Percentiles rank a stretch among this genome's conserved stretches.
Evolutionary conservation across 2,113 vertebrate genomes (phyloP).

Genomic region (Melanerpes aurifrons): DNA sequence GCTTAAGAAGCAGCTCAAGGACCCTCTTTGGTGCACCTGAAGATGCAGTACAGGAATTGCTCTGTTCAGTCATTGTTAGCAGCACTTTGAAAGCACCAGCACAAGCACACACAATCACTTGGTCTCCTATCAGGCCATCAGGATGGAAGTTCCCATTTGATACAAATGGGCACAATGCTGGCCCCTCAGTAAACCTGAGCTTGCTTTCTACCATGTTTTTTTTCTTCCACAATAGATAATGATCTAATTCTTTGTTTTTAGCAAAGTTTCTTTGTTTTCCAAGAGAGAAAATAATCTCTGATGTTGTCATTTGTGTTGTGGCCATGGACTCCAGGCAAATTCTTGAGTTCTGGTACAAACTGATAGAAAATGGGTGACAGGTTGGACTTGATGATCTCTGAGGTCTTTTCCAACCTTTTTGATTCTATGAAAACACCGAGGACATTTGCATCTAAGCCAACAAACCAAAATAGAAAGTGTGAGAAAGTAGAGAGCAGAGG

Average conservation of each 20-base stretch:
- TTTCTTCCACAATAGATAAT: slow-evolving; percentile 29
- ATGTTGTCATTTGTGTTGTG: neutral
- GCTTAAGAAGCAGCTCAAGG: neutral
- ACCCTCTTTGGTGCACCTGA: neutral
- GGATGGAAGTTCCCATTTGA: neutral
- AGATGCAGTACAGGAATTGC: neutral
- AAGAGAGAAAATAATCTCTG: slow-evolving; percentile 47
- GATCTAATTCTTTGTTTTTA: slow-evolving; percentile 32
- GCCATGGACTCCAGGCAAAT: neutral
- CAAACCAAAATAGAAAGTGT: neutral
- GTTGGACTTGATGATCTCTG: no score
- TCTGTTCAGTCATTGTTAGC: accelerated
- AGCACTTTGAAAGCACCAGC: neutral
- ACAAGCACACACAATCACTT: accelerated
- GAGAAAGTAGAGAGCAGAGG: neutral
- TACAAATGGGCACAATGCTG: neutral
- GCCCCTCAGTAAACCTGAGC: slow-evolving; percentile 4
- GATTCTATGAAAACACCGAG: neutral
- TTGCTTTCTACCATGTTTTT: slow-evolving; percentile 13
- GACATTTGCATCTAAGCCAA: neutral
- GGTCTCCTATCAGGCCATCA: neutral
- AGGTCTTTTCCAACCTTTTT: no score
- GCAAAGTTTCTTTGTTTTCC: slow-evolving; percentile 52
- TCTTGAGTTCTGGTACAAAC: neutral
- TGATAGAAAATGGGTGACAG: neutral